Base-by-base conservation (phyloP, 2,888 invertebrate genomes). In the Tupiocoris notatus region DNA sequence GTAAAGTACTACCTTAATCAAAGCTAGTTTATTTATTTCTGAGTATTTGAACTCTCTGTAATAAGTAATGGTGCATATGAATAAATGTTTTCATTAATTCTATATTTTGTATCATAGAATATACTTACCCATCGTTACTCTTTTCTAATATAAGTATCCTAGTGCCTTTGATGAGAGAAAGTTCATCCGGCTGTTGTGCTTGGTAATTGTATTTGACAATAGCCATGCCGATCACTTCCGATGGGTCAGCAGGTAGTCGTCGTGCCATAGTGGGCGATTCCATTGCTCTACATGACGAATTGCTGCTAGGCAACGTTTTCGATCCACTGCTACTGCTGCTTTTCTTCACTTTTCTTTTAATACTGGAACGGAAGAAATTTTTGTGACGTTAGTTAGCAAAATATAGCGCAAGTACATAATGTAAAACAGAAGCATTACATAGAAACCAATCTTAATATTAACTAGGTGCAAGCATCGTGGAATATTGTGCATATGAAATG, bases 141-240 rank as follows among this genome's bases (percentile, higher is more conserved):
- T 98, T 98, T 86, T 99, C 98, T 80, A 98, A 86, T 80, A 99
- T 98, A 79, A 94, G 88, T 81, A 99, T 96, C 81, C 94, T 87
- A 76, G 96, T 96, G 81, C 97, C 98, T 79, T 98, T 99, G 62
- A 93, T 91, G 79, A 99, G 88, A 0, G 95, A 92, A 75, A 99
- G 86, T 84, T 99, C 99, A 83, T 99, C 99, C 0, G 95, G 91
- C 85, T 98, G 96, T 86, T 96, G 95, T 62, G 98, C 96, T 84
- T 91, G 91, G 85, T 95, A 95, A 86, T 94, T 94, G 86, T 96
- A 99, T 86, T 98, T 98, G 81, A 97, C 98, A 77, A 96, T 90
- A 54, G 96, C 96, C 17, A 92, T 90, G 79, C 91, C 87, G 79
- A 95, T 92, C 64, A 94, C 94, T 84, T 95, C 95, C 65, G 92